A percentile compares a stretch with the other conserved stretches of the same genome.
Evolutionary conservation across 1,140 invertebrate species (phyloP).

Genomic region (Hyposmocoma kahamanoa): DNA sequence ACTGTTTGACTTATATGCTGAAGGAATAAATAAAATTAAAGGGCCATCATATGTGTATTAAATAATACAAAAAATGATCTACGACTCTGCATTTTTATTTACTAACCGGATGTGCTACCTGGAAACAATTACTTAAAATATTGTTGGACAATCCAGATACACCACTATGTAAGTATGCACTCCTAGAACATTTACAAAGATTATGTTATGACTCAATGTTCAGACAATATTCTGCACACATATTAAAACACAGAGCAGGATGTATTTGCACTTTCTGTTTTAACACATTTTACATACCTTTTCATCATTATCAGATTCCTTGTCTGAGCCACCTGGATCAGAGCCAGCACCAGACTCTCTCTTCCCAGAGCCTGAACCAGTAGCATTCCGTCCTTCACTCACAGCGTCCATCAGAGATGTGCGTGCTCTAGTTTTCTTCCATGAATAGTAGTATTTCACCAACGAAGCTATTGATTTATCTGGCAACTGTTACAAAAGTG

Average conservation of each 20-base stretch:
- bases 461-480: conserved; percentile 97
- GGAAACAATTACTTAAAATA: not conserved
- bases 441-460: conserved; percentile 98
- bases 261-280: no score
- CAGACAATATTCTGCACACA: conserved; percentile 13
- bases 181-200: not conserved
- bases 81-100: conserved; percentile 66
- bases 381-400: conserved; percentile 76
- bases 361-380: conserved; percentile 69
- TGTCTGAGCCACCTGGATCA: conserved; percentile 87
- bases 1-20: not conserved
- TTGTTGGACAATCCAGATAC: conserved; percentile 68
- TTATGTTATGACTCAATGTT: conserved; percentile 3
- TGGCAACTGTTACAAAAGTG: conserved; percentile 79
- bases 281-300: conserved; percentile 80
- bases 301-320: conserved; percentile 91
- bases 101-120: conserved; percentile 12
- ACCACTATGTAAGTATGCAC: conserved; percentile 28
- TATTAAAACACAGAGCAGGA: conserved; percentile 23
- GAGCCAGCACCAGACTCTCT: conserved; percentile 80
- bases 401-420: conserved; percentile 92
- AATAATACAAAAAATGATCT: conserved; percentile 7
- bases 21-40: not conserved
- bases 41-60: no score
- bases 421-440: conserved; percentile 95